Evolutionary conservation across 2,113 vertebrate genomes (phyloP).

Genomic region (Emydura subglobosa): DNA sequence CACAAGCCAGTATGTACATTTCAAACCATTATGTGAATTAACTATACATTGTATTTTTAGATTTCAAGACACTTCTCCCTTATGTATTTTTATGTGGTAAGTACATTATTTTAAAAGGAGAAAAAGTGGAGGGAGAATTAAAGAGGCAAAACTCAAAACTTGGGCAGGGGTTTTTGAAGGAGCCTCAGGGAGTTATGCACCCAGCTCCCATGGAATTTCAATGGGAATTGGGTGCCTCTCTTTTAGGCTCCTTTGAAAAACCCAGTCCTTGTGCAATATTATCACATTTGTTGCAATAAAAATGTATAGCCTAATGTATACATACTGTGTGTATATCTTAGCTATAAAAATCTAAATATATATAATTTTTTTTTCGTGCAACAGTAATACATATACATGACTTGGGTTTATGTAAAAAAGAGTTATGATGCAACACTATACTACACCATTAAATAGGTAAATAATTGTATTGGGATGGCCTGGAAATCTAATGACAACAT

Average conservation of each 20-base stretch:
- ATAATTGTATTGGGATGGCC: background rate
- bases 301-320: background rate
- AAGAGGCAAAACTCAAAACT: background rate
- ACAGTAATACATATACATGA: background rate
- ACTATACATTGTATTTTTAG: background rate
- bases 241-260: background rate
- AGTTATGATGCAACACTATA: background rate
- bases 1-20: background rate
- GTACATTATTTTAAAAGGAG: background rate
- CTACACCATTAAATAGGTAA: background rate
- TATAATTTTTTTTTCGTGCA: background rate
- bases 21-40: background rate
- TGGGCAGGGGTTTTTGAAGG: background rate
- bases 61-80: constrained; percentile 5
- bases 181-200: background rate
- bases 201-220: background rate
- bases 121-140: background rate
- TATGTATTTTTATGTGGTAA: background rate
- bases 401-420: background rate
- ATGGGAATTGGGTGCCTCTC: background rate
- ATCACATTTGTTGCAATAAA: background rate
- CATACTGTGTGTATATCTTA: background rate
- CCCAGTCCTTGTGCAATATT: background rate
- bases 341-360: background rate
- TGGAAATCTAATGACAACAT: background rate